Percentiles rank a stretch among this genome's conserved stretches.
phyloP scores from a whole-genome alignment of 2,888 invertebrate species.

The Cyrtodaria siliqua region DNA sequence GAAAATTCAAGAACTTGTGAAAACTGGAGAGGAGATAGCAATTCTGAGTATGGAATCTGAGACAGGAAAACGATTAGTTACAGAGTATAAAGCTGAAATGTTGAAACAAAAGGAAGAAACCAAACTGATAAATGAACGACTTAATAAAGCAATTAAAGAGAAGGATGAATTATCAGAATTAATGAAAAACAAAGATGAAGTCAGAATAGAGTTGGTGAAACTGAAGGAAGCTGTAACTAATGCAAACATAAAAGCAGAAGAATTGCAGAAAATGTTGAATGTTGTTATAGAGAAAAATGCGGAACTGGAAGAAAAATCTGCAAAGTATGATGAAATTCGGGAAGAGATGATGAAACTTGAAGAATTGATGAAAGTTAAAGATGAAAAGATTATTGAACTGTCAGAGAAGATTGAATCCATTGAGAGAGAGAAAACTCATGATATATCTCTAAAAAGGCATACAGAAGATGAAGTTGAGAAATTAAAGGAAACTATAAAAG shows the following conservation, averaged over 20 bases:
- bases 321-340: background rate
- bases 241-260: conserved; percentile 3
- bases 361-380: conserved; percentile 7
- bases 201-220: conserved; percentile 5
- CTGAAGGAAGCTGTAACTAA: background rate
- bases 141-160: conserved; percentile 1
- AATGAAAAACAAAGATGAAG: conserved; percentile 2
- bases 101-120: background rate
- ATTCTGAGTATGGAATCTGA: conserved; percentile 29
- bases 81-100: conserved; percentile 12
- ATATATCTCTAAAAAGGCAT: conserved; percentile 13
- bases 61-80: conserved; percentile 25
- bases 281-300: conserved; percentile 6
- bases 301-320: conserved; percentile 11
- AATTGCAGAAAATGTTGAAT: background rate
- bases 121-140: conserved; percentile 1
- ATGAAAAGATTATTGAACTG: conserved; percentile 1
- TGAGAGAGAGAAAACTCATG: conserved; percentile 22
- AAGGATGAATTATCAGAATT: background rate
- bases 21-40: conserved; percentile 55
- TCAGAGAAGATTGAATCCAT: conserved; percentile 7
- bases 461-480: conserved; percentile 20
- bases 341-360: background rate
- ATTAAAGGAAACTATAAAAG: conserved; percentile 9
- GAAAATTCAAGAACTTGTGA: conserved; percentile 34